Evolutionary conservation across 2,888 invertebrate genomes (phyloP).

Genomic region (Iselma pallidipennis): DNA sequence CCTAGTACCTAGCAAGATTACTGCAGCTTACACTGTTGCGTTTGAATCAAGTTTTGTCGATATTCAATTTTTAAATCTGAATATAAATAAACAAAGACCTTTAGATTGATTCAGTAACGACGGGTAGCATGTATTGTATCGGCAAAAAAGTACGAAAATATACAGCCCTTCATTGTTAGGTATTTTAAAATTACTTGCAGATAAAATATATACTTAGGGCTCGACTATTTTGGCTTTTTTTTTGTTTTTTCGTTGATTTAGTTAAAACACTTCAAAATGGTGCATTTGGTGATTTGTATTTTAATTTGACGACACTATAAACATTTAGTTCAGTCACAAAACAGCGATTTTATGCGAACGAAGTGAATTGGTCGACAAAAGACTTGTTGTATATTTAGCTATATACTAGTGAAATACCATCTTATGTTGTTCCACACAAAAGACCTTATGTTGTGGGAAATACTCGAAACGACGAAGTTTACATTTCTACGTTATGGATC

Average conservation of each 20-base stretch:
- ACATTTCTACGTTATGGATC: slow-evolving; percentile 51
- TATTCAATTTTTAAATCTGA: neutral
- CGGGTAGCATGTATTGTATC: too few species aligned
- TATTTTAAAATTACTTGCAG: too few species aligned
- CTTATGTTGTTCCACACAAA: slow-evolving; percentile 41
- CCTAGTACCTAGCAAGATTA: slow-evolving; percentile 13
- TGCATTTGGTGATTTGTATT: slow-evolving; percentile 18
- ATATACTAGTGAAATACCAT: slow-evolving; percentile 36
- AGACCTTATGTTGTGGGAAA: slow-evolving; percentile 44
- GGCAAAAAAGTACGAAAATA: too few species aligned
- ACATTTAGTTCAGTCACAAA: slow-evolving; percentile 25
- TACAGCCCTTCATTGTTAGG: too few species aligned
- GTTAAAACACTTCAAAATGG: neutral
- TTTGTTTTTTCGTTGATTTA: neutral
- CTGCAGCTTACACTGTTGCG: neutral
- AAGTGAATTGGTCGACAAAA: slow-evolving; percentile 31
- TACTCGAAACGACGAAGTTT: slow-evolving; percentile 44
- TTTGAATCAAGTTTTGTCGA: neutral
- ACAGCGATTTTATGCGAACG: slow-evolving; percentile 30
- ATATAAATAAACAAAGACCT: neutral
- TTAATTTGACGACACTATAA: slow-evolving; percentile 25
- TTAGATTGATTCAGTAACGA: too few species aligned
- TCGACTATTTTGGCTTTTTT: too few species aligned
- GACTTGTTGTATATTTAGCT: slow-evolving; percentile 25
- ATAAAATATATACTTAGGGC: neutral